Conservation (phyloP, 2,113 vertebrate genomes). For the Xenopus laevis region DNA sequence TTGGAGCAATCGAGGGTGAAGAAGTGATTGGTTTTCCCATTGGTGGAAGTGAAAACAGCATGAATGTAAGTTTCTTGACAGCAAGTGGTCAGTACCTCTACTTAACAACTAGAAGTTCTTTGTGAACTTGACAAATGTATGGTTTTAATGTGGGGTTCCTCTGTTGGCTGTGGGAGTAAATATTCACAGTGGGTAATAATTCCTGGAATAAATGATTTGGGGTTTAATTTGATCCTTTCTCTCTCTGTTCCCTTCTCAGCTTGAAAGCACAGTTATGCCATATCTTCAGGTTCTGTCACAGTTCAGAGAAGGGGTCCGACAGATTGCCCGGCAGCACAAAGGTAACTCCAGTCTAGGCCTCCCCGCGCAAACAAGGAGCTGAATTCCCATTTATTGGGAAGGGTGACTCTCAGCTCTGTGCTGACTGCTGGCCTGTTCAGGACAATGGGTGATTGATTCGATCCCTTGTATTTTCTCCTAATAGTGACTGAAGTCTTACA, state of each 20-base stretch:
- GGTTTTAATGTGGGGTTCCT: no score
- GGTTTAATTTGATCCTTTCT: no score
- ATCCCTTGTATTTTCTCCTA: neutral
- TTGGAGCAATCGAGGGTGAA: constrained; percentile 84
- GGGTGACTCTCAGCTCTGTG: neutral
- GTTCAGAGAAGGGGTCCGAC: constrained; percentile 84
- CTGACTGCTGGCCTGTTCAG: neutral
- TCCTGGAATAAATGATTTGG: no score
- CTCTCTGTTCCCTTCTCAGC: constrained; percentile 55
- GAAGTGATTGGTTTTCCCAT: constrained; percentile 86
- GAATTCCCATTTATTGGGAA: no score
- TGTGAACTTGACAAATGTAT: neutral
- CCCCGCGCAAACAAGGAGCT: no score
- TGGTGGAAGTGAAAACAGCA: constrained; percentile 64
- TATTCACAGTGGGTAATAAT: no score
- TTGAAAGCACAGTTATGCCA: constrained; percentile 88
- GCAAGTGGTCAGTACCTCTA: neutral
- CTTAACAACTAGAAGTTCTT: neutral
- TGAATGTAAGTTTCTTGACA: constrained; percentile 71
- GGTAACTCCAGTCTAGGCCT: constrained; percentile 59
- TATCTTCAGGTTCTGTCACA: constrained; percentile 85
- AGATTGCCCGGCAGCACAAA: constrained; percentile 84
- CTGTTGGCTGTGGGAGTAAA: no score
- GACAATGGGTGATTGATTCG: neutral
- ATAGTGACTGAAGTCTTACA: constrained; percentile 81